Percentiles rank a stretch among this genome's conserved stretches.
These are phyloP conservation scores for Cacoxenus indagator DNA, from an alignment of 2,888 invertebrate species.

Conservation along the genomic window DNA sequence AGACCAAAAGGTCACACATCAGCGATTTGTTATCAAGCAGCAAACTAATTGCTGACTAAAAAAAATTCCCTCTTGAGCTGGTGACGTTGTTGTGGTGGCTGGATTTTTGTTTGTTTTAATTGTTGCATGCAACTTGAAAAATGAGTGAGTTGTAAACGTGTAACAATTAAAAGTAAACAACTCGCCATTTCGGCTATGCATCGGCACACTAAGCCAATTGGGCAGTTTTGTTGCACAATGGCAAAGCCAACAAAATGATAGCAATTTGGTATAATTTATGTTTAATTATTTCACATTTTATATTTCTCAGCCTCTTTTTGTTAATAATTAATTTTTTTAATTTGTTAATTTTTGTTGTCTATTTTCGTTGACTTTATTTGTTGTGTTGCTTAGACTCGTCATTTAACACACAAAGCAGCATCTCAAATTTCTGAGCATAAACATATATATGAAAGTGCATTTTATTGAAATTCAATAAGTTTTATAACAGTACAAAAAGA, in stretches of 20 bases:
- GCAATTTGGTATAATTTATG: constrained; percentile 50
- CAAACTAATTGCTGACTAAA: background rate
- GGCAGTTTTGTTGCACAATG: background rate
- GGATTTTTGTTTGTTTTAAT: background rate
- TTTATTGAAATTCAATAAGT: constrained; percentile 22
- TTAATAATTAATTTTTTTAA: too few species aligned
- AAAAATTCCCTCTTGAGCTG: background rate
- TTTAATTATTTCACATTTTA: constrained; percentile 7
- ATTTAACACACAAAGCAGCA: constrained; percentile 55
- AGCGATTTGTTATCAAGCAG: constrained; percentile 38
- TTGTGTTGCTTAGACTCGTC: constrained; percentile 41
- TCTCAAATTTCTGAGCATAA: constrained; percentile 48
- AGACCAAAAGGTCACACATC: constrained; percentile 35
- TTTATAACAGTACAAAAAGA: constrained; percentile 24
- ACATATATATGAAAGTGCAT: constrained; percentile 19
- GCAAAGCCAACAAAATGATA: background rate
- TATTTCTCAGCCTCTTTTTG: too few species aligned
- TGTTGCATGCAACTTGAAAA: background rate
- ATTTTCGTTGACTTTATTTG: too few species aligned
- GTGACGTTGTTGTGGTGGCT: background rate
- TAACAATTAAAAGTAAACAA: background rate
- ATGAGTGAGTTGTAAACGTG: background rate
- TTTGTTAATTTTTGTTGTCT: too few species aligned
- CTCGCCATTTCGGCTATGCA: constrained; percentile 10
- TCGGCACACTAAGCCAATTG: constrained; percentile 36